phyloP scores from a whole-genome alignment of 2,888 invertebrate species.

The Orthosia cruda region DNA sequence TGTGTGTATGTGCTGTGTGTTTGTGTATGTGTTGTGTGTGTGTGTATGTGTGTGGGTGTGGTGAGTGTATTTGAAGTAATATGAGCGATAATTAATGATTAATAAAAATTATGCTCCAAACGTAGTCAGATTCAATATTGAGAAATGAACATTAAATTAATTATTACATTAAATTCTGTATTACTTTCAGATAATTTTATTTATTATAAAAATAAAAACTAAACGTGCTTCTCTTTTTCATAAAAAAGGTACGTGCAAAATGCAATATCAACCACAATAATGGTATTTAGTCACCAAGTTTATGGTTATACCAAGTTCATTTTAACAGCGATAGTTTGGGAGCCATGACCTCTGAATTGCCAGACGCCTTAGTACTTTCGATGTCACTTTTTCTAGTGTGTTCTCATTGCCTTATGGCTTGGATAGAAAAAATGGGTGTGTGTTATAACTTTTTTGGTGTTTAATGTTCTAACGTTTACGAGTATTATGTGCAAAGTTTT shows the following conservation, averaged over 20 bases:
- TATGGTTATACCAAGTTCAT: not conserved
- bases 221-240: too few species aligned
- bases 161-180: too few species aligned
- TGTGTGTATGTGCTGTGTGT: too few species aligned
- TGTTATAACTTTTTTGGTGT: conserved; percentile 28
- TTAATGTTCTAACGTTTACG: conserved; percentile 21
- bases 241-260: not conserved
- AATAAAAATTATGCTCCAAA: too few species aligned
- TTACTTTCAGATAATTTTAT: not conserved
- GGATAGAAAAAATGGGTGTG: conserved; percentile 29
- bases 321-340: conserved; percentile 12
- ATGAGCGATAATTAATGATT: too few species aligned
- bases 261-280: conserved; percentile 5
- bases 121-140: too few species aligned
- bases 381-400: conserved; percentile 35
- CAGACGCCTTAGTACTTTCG: conserved; percentile 30
- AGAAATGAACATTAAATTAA: too few species aligned
- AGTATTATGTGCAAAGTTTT: conserved; percentile 18
- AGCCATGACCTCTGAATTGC: conserved; percentile 32
- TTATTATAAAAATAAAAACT: not conserved
- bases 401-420: conserved; percentile 43
- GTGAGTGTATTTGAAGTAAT: too few species aligned
- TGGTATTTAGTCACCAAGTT: conserved; percentile 9
- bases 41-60: too few species aligned
- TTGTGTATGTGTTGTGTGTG: too few species aligned